Conservation (phyloP, 1,140 invertebrate species). For the Hyles euphorbiae region DNA sequence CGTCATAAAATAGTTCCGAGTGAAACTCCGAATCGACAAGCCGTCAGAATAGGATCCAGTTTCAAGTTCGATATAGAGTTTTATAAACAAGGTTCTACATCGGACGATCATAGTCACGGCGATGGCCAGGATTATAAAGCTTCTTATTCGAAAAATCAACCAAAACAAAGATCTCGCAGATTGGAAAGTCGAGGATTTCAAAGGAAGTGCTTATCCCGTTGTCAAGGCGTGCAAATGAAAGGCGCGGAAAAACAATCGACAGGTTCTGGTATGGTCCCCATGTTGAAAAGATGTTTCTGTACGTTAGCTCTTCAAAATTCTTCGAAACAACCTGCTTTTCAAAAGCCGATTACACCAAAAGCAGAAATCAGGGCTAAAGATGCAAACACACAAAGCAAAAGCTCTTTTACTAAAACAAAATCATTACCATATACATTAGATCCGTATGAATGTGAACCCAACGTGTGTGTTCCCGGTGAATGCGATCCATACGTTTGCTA, state of each 20-base stretch:
- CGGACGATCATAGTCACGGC: too few species aligned
- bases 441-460: slow-evolving; percentile 32
- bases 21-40: slow-evolving; percentile 9
- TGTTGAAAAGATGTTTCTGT: slow-evolving; percentile 30
- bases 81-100: slow-evolving; percentile 14
- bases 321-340: neutral
- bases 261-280: slow-evolving; percentile 9
- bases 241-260: too few species aligned
- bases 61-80: slow-evolving; percentile 32
- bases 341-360: neutral
- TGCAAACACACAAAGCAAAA: neutral
- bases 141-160: too few species aligned
- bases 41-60: slow-evolving; percentile 24
- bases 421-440: neutral
- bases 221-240: neutral
- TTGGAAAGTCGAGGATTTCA: slow-evolving; percentile 1
- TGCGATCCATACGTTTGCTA: slow-evolving; percentile 28
- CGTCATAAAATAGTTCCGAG: neutral
- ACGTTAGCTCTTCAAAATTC: slow-evolving; percentile 25
- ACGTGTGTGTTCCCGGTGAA: slow-evolving; percentile 27
- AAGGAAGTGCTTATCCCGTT: neutral
- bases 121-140: too few species aligned
- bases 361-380: neutral
- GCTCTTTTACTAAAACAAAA: neutral
- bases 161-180: too few species aligned